Base-by-base conservation (phyloP, 2,113 vertebrate species). In the Oxygymnocypris stewartii region DNA sequence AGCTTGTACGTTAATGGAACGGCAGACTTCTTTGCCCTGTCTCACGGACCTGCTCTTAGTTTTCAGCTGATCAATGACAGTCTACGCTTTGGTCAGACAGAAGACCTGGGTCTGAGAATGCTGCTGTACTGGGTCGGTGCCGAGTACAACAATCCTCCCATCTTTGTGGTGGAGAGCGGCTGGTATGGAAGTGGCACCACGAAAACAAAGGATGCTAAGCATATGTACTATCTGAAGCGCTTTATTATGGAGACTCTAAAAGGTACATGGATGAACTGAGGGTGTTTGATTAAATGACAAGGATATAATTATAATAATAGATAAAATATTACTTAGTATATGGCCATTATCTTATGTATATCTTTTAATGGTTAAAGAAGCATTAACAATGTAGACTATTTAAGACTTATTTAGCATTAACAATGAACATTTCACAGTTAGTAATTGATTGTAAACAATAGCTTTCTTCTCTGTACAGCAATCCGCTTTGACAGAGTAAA, bases 121-220 rank as follows among this genome's bases (percentile, higher is more conserved):
- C 94, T 99, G 63, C 96, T 99, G 14, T 97, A 96, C 92, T 99
- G 97, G 98, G 95, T 99, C 90, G 94, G 90, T 69, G 93, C 90
- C 0, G 97, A 99, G 92, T 99, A 99, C 87, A 94, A 98, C 93
- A 94, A 93, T 47, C 97, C 98, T 0, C 92, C 92, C 28, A 95
- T 99, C 92, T 97, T 99, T 86, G 96, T 99, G 91, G 97, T 98
- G 91, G 97, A 99, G 92, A 99, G 96, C n/a, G 96, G 98, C n/a
- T 99, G 98, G 98, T 97, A 96, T 14, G 96, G 98, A 87, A 95
- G 94, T 5, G 96, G 96, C 28, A 96, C 91, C 84, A 97, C 96
- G 57, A 96, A 96, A 90, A 96, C 93, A n/a, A 96, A 98, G 88
- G 98, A 99, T 89, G 96, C 96, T 44, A 97, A 96, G 88, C 96